Conservation (phyloP, 2,797 vertebrate genomes). For the Syngnathus acus region DNA sequence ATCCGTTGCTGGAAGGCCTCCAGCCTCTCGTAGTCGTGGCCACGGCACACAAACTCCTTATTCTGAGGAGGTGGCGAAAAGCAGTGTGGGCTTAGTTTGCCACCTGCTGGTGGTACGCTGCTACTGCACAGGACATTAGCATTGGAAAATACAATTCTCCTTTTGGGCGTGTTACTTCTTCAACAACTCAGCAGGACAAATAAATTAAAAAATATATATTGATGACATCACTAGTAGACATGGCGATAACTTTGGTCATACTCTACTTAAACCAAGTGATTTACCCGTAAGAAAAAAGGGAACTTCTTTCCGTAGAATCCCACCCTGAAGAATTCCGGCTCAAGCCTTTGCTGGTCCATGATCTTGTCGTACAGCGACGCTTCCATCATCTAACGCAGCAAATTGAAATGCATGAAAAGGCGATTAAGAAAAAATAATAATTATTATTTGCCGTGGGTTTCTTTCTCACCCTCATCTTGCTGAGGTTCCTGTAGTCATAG, state of each 20-base stretch:
- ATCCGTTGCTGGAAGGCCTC: conserved; percentile 96
- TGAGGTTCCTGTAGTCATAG: conserved; percentile 97
- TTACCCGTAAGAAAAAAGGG: conserved; percentile 95
- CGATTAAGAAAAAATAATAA: too few species aligned
- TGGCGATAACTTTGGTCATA: too few species aligned
- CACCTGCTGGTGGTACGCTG: conserved; percentile 56
- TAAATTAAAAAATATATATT: background rate
- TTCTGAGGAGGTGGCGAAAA: conserved; percentile 66
- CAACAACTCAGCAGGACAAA: conserved; percentile 7
- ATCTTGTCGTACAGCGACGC: conserved; percentile 98
- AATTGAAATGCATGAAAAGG: background rate
- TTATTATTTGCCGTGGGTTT: background rate
- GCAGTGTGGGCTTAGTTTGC: conserved; percentile 50
- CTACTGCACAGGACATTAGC: conserved; percentile 32
- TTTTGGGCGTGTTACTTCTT: conserved; percentile 8
- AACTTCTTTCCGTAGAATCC: conserved; percentile 99
- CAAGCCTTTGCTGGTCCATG: conserved; percentile 96
- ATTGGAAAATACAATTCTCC: conserved; percentile 52
- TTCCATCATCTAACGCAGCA: conserved; percentile 85
- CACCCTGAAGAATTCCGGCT: conserved; percentile 97
- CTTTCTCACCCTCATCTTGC: conserved; percentile 93
- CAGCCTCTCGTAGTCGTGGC: conserved; percentile 92
- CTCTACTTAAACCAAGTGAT: conserved; percentile 7
- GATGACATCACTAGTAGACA: too few species aligned
- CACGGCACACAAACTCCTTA: conserved; percentile 95